Base-by-base conservation (phyloP, 2,797 vertebrate genomes). In the Macroramphosus scolopax region DNA sequence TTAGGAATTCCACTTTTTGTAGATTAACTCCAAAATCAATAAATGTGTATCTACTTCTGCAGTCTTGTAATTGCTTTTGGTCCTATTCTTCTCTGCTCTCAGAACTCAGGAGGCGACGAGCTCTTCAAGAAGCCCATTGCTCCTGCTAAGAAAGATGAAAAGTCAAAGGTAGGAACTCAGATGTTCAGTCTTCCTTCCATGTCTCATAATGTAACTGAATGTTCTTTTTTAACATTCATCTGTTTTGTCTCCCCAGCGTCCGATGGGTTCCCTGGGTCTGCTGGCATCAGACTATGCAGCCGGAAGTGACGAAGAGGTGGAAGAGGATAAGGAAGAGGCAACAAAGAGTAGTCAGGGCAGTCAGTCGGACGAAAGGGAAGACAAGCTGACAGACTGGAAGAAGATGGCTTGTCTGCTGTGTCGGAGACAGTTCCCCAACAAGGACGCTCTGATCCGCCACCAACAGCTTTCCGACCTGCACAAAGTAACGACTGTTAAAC, bases 381-480 rank as follows among this genome's bases (percentile, higher is more conserved):
- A 93, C 75, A 94, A 92, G 77, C 87, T 98, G 72, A 98, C 96
- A 0, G 96, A 98, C 90, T 98, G 95, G 96, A 96, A 93, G 77
- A 98, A 98, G 79, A 91, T 98, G 89, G 96, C 96, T 45, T 98
- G 96, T 59, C 86, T 98, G 68, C 90, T 98, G 4, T 98, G 96
- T 82, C 88, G 96, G 79, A 92, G 96, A 47, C 96, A 98, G 79
- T 98, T 98, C 57, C 93, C 96, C 64, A 97, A 94, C 83, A 97
- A 95, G 82, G 95, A 98, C 25, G 93, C 94, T 41, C 85, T 98
- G 42, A 82, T 95, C 60, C 94, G 96, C 70, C 96, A 98, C 81
- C 96, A 98, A 75, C 94, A 97, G 84, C 94, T 98, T 13, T 98
- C 96, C 4, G 95, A 98, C 72, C 89, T 98, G 51, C 96, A 98